Evolutionary conservation across 2,113 vertebrate species (phyloP).

Genomic region (Dendropsophus ebraccatus): DNA sequence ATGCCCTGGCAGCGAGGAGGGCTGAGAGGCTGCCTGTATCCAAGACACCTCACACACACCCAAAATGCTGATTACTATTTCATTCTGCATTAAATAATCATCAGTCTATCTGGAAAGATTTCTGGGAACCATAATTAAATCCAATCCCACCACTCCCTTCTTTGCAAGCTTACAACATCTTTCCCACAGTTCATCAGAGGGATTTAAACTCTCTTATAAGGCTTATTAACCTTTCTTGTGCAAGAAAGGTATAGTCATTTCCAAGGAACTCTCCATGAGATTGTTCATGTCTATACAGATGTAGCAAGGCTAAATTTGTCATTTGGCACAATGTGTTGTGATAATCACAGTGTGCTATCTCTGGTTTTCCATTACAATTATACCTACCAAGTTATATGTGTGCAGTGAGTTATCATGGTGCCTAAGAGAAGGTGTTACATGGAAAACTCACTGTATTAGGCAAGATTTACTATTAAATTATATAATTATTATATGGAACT

Average conservation of each 20-base stretch:
- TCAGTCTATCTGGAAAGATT: constrained; percentile 59
- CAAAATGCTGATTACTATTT: constrained; percentile 51
- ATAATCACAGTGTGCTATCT: background rate
- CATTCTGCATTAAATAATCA: constrained; percentile 57
- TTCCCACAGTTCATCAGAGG: constrained; percentile 52
- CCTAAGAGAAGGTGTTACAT: background rate
- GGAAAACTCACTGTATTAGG: background rate
- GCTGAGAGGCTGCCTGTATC: constrained; percentile 24
- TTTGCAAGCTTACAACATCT: constrained; percentile 56
- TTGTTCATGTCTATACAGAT: background rate
- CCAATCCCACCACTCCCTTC: constrained; percentile 58
- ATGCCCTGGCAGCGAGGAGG: constrained; percentile 44
- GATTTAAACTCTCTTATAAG: constrained; percentile 34
- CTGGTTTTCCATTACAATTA: background rate
- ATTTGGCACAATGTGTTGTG: background rate
- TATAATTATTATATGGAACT: too few relatives aligned
- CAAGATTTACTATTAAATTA: background rate
- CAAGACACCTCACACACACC: constrained; percentile 55
- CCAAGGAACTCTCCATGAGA: background rate
- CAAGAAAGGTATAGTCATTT: constrained; percentile 26
- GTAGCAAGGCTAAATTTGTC: background rate
- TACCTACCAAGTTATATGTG: background rate
- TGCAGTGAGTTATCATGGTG: background rate
- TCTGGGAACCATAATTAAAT: constrained; percentile 59
- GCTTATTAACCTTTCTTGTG: constrained; percentile 46